Conservation (phyloP, 2,113 vertebrate species). For the Eudorcas thomsonii region DNA sequence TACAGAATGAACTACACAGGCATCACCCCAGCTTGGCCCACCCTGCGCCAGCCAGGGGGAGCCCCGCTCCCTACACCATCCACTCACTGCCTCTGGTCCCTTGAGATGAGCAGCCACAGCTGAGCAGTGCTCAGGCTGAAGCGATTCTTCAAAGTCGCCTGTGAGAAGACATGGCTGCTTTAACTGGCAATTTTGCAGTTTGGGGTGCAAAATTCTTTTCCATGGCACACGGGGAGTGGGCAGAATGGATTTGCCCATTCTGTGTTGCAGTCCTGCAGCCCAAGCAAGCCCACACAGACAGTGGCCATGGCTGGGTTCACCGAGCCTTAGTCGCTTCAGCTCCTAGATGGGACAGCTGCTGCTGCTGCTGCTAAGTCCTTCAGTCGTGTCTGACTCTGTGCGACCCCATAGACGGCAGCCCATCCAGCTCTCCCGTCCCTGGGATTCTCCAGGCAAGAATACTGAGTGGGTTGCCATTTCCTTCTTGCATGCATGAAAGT, state of each 20-base stretch:
- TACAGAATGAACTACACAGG: accelerated
- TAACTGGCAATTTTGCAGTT: neutral
- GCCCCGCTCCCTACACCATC: neutral
- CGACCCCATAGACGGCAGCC: too few species aligned
- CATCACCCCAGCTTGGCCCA: neutral
- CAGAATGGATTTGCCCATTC: slow-evolving; percentile 3
- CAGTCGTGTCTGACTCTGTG: too few species aligned
- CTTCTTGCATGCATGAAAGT: too few species aligned
- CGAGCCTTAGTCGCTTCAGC: neutral
- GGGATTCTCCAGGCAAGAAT: too few species aligned
- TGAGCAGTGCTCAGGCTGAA: neutral
- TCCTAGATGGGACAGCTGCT: neutral
- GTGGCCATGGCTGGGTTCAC: neutral
- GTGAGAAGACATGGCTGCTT: neutral
- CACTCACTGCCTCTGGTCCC: neutral
- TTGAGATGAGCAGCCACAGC: neutral
- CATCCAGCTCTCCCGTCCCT: too few species aligned
- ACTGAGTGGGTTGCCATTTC: too few species aligned
- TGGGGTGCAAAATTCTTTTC: neutral
- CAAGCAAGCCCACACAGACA: neutral
- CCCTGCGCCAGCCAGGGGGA: neutral
- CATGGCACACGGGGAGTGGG: neutral
- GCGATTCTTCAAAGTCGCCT: neutral
- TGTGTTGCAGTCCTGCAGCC: neutral
- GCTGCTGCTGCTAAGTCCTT: too few species aligned